Percentiles rank a stretch among this genome's conserved stretches.
Evolutionary conservation across 2,797 vertebrate species (phyloP).

Genomic region (Triplophysa bombifrons): DNA sequence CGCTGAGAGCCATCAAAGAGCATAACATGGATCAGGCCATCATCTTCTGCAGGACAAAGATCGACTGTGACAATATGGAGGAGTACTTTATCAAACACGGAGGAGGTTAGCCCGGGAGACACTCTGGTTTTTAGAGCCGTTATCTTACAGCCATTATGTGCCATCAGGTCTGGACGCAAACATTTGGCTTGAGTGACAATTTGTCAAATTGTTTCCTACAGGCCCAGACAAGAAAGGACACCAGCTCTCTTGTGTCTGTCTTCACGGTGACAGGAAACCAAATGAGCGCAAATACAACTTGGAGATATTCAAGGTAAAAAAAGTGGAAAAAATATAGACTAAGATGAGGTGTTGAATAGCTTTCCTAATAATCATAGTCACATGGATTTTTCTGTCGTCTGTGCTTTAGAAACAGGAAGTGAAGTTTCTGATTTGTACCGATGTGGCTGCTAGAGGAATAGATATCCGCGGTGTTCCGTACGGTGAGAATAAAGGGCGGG

Average conservation of each 20-base stretch:
- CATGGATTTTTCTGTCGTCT: not conserved
- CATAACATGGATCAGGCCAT: conserved; percentile 99
- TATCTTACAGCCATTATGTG: not conserved
- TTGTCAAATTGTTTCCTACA: conserved; percentile 60
- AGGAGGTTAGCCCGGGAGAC: conserved; percentile 79
- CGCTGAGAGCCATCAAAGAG: conserved; percentile 90
- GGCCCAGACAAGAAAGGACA: conserved; percentile 92
- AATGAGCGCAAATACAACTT: conserved; percentile 94
- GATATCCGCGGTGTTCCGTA: conserved; percentile 94
- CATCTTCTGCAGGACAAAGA: conserved; percentile 97
- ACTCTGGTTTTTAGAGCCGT: not conserved
- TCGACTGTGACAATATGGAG: conserved; percentile 99
- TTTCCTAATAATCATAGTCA: not conserved
- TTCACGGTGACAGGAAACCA: conserved; percentile 96
- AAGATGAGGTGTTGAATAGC: not conserved
- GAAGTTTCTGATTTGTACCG: conserved; percentile 93
- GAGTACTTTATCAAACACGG: conserved; percentile 94
- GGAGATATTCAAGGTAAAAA: conserved; percentile 92
- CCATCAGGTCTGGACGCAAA: not conserved
- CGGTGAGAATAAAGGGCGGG: conserved; percentile 73
- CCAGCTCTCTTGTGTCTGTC: conserved; percentile 95
- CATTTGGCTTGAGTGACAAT: not conserved
- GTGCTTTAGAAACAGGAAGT: conserved; percentile 87
- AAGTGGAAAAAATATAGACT: not conserved
- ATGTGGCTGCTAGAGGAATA: conserved; percentile 97